These are phyloP conservation scores for Ophioninae sp. DNA, from an alignment of 2,888 invertebrate species.

Conservation along the genomic window DNA sequence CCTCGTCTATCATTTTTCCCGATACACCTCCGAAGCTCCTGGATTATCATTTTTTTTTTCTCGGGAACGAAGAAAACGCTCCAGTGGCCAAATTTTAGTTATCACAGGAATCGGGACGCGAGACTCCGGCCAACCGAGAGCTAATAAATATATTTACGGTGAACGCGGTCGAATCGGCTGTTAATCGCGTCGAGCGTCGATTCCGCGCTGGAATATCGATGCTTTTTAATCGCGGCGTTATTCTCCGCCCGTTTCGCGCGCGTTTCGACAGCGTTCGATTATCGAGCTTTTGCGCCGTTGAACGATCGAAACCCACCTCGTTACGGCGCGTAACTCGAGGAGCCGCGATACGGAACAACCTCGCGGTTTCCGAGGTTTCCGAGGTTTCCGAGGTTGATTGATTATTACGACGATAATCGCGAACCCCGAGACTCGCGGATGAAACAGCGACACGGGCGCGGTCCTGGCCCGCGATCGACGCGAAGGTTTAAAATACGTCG, in stretches of 20 bases:
- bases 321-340: slow-evolving; percentile 32
- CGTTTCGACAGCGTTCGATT: slow-evolving; percentile 53
- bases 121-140: too few species aligned
- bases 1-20: too few species aligned
- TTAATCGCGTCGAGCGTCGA: too few species aligned
- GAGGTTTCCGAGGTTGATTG: slow-evolving; percentile 44
- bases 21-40: too few species aligned
- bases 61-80: too few species aligned
- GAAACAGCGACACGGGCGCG: slow-evolving; percentile 44
- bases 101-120: too few species aligned
- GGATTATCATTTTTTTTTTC: too few species aligned
- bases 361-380: slow-evolving; percentile 25
- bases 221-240: slow-evolving; percentile 52
- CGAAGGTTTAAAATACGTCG: too few species aligned
- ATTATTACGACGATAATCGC: slow-evolving; percentile 61
- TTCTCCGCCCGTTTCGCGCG: slow-evolving; percentile 20
- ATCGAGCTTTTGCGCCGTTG: slow-evolving; percentile 37
- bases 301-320: slow-evolving; percentile 54
- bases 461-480: too few species aligned
- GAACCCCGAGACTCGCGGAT: slow-evolving; percentile 46
- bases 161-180: too few species aligned
- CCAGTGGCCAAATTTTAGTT: too few species aligned
- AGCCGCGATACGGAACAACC: slow-evolving; percentile 11
- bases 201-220: neutral
- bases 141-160: too few species aligned